Conservation (phyloP, 2,888 invertebrate species). For the Brachyptera putata region DNA sequence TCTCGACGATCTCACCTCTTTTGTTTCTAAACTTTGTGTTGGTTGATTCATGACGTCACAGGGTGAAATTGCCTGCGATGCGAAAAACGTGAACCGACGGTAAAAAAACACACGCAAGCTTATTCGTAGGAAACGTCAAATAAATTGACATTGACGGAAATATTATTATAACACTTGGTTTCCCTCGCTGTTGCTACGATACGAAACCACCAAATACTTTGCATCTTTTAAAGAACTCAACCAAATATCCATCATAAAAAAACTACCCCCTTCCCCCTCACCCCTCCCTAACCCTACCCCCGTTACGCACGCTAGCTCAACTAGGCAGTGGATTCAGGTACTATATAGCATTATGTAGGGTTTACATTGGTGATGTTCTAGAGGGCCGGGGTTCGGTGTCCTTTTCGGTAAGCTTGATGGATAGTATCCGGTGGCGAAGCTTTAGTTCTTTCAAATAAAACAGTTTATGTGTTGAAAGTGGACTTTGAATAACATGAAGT, state of each 20-base stretch:
- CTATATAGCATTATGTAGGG: not conserved
- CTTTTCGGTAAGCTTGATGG: constrained; percentile 15
- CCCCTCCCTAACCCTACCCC: too few relatives aligned
- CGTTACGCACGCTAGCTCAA: too few relatives aligned
- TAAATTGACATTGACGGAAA: constrained; percentile 9
- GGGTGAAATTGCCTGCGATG: too few relatives aligned
- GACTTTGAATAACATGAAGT: not conserved
- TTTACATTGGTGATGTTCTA: not conserved
- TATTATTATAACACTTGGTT: not conserved
- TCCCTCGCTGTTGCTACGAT: not conserved
- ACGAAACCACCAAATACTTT: not conserved
- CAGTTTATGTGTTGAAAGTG: constrained; percentile 10
- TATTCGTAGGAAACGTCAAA: too few relatives aligned
- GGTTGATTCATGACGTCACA: too few relatives aligned
- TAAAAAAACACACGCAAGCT: too few relatives aligned
- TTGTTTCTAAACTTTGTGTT: too few relatives aligned
- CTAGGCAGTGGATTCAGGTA: not conserved
- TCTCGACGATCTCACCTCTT: too few relatives aligned
- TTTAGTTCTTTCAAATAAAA: not conserved
- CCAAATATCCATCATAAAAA: constrained; percentile 1
- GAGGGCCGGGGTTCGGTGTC: not conserved
- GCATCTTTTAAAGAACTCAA: not conserved
- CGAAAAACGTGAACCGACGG: too few relatives aligned
- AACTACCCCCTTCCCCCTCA: too few relatives aligned
- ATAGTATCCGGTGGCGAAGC: constrained; percentile 17